Conservation (phyloP, 2,888 invertebrate genomes). For the Drosophila dives region DNA sequence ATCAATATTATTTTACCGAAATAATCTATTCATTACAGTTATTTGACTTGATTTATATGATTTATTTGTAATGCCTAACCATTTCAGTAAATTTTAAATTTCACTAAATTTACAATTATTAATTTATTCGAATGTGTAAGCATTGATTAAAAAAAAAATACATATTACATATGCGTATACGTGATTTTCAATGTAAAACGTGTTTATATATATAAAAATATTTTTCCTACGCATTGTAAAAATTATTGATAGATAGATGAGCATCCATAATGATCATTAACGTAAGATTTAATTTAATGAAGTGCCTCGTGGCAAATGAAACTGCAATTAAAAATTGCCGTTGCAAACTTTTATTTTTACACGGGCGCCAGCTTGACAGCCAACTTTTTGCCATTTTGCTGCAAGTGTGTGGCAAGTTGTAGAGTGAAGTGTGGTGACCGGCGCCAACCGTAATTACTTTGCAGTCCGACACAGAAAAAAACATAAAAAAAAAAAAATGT, state of each 20-base stretch:
- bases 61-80: neutral
- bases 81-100: neutral
- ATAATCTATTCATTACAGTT: neutral
- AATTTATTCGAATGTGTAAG: neutral
- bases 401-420: conserved; percentile 5
- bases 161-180: neutral
- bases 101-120: neutral
- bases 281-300: conserved; percentile 20
- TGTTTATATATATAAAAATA: neutral
- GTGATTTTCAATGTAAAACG: neutral
- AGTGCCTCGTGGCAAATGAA: neutral
- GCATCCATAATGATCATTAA: neutral
- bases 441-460: conserved; percentile 71
- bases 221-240: neutral
- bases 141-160: neutral
- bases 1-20: neutral
- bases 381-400: conserved; percentile 45
- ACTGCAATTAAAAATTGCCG: conserved; percentile 32
- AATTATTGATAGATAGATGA: conserved; percentile 1
- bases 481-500: conserved; percentile 1
- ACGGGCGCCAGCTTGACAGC: conserved; percentile 64
- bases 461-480: conserved; percentile 37
- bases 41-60: neutral
- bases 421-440: conserved; percentile 28
- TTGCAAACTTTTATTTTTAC: conserved; percentile 56